Percentiles rank a stretch among this genome's conserved stretches.
These are phyloP conservation scores for Andrena chrysosceles DNA, from an alignment of 2,888 invertebrate species.

Conservation along the genomic window DNA sequence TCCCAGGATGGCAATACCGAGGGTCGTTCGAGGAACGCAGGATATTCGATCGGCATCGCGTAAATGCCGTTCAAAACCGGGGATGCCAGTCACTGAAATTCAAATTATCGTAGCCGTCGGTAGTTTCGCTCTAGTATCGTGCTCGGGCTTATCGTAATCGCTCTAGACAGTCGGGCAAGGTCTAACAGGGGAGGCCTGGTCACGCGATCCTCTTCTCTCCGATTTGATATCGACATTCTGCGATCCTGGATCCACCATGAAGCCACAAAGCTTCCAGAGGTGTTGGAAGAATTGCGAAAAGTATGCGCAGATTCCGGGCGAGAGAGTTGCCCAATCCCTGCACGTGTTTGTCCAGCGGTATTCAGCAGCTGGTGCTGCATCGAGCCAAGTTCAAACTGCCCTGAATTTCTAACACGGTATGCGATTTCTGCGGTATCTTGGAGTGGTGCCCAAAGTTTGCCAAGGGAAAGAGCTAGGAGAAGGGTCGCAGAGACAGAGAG, in stretches of 20 bases:
- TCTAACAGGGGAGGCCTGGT: neutral
- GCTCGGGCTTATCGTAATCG: conserved; percentile 10
- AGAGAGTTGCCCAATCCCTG: conserved; percentile 8
- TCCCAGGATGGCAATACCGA: neutral
- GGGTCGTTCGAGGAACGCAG: neutral
- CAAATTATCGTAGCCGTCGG: neutral
- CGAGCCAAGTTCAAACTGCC: conserved; percentile 61
- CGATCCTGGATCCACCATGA: too few species aligned
- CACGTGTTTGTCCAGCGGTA: conserved; percentile 41
- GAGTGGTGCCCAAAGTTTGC: conserved; percentile 60
- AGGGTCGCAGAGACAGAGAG: neutral
- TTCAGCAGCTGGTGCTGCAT: conserved; percentile 49
- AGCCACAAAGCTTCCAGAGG: too few species aligned
- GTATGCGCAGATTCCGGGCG: conserved; percentile 21
- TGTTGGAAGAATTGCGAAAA: neutral
- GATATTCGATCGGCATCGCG: neutral
- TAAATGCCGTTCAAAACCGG: neutral
- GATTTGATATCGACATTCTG: neutral
- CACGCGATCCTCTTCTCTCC: neutral
- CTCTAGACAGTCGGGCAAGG: neutral
- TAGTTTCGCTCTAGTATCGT: conserved; percentile 2
- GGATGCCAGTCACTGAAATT: conserved; percentile 1
- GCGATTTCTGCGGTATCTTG: conserved; percentile 66
- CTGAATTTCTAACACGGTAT: conserved; percentile 68
- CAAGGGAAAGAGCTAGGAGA: conserved; percentile 31